phyloP scores from a whole-genome alignment of 2,888 invertebrate species.

The Dorcus hopei region DNA sequence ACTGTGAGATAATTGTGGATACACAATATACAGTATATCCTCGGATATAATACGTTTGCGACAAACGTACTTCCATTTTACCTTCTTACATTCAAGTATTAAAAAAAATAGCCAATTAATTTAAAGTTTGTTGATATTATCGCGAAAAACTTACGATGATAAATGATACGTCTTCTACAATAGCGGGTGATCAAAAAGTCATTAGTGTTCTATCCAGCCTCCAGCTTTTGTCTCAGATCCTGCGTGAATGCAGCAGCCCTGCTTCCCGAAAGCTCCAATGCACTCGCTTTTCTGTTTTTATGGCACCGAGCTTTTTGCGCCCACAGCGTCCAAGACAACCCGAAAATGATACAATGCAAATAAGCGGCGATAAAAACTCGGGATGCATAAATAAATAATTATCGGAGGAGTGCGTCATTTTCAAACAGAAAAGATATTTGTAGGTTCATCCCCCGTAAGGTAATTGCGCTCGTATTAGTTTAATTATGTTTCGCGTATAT shows the following conservation, averaged over 20 bases:
- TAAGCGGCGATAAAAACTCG: too few relatives aligned
- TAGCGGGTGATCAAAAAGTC: slow-evolving; percentile 41
- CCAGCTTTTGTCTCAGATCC: slow-evolving; percentile 27
- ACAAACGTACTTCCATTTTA: too few relatives aligned
- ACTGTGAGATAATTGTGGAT: too few relatives aligned
- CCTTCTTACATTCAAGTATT: too few relatives aligned
- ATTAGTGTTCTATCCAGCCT: slow-evolving; percentile 31
- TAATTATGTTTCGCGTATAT: background rate
- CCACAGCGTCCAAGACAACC: background rate
- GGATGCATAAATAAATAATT: too few relatives aligned
- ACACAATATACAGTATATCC: too few relatives aligned
- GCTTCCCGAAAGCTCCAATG: background rate
- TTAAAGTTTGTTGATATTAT: slow-evolving; percentile 12
- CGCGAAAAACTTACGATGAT: slow-evolving; percentile 32
- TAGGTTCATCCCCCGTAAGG: background rate
- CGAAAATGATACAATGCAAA: too few relatives aligned
- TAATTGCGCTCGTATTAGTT: background rate
- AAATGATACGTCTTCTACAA: slow-evolving; percentile 39
- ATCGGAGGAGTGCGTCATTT: too few relatives aligned
- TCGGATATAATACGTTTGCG: too few relatives aligned
- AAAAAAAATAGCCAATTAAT: background rate
- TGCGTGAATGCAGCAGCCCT: slow-evolving; percentile 19
- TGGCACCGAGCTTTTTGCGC: background rate
- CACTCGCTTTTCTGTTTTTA: background rate
- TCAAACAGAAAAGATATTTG: background rate